phyloP scores from a whole-genome alignment of 2,888 invertebrate species.

The Helobdella robusta region DNA sequence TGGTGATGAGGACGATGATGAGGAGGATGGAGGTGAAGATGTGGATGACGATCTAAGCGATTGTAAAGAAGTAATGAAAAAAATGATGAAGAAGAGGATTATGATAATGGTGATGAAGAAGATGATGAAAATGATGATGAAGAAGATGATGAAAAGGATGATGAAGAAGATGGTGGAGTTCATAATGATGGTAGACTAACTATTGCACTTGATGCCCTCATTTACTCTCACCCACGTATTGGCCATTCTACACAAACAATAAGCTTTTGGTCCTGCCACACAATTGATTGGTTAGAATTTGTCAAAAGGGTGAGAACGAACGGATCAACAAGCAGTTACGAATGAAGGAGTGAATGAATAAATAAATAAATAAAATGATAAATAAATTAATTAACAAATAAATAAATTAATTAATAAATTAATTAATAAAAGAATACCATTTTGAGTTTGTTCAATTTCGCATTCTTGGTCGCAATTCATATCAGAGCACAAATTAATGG shows the following conservation, averaged over 20 bases:
- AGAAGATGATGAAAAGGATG: neutral
- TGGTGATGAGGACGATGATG: neutral
- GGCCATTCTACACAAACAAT: constrained; percentile 13
- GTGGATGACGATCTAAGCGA: neutral
- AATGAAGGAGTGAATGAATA: too few species aligned
- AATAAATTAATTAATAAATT: too few species aligned
- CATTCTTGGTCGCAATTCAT: constrained; percentile 22
- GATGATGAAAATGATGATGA: neutral
- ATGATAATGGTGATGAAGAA: neutral
- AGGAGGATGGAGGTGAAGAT: neutral
- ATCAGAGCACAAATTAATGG: neutral
- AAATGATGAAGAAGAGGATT: neutral
- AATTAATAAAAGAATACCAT: too few species aligned
- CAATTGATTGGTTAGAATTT: too few species aligned
- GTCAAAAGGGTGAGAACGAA: too few species aligned
- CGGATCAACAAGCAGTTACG: too few species aligned
- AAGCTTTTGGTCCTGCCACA: neutral
- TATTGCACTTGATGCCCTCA: constrained; percentile 15
- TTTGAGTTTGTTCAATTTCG: constrained; percentile 11
- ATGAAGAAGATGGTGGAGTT: neutral
- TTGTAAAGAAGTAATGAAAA: neutral
- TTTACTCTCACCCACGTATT: neutral
- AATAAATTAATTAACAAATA: too few species aligned
- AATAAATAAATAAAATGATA: too few species aligned
- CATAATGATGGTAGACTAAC: neutral